Conservation (phyloP, 2,113 vertebrate genomes). For the Cyphomyrus plagiostoma region DNA sequence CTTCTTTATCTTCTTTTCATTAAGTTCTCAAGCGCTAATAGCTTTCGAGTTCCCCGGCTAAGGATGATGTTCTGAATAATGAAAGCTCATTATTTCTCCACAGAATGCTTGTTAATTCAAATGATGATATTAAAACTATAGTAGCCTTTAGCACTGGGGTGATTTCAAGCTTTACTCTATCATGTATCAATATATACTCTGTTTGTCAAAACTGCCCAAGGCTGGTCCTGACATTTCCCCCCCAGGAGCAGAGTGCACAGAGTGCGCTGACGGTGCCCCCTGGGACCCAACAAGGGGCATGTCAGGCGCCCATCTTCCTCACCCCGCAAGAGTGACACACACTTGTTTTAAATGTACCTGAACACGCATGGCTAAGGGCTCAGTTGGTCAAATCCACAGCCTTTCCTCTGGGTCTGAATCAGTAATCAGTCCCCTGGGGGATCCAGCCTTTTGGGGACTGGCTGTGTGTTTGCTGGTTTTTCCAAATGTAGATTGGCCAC, state of each 20-base stretch:
- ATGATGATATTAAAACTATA: constrained; percentile 99
- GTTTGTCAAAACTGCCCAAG: constrained; percentile 99
- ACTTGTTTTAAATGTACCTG: constrained; percentile 42
- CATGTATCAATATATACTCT: constrained; percentile 99
- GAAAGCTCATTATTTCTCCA: constrained; percentile 99
- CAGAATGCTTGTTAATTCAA: constrained; percentile 99
- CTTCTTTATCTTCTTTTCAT: constrained; percentile 99
- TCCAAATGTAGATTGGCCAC: not conserved
- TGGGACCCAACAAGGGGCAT: constrained; percentile 87
- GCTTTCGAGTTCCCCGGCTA: constrained; percentile 96
- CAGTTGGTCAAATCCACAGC: not conserved
- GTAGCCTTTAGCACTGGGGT: constrained; percentile 99
- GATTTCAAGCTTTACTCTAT: constrained; percentile 99
- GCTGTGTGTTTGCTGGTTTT: constrained; percentile 44
- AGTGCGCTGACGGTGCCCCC: constrained; percentile 94
- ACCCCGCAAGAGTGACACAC: constrained; percentile 38
- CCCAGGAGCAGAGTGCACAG: constrained; percentile 93
- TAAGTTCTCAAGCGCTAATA: constrained; percentile 99
- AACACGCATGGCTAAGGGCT: not conserved
- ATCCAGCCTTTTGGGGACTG: not conserved
- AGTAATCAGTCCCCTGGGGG: not conserved
- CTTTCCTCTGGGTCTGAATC: not conserved
- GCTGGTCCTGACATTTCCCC: constrained; percentile 99
- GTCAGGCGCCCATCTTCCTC: constrained; percentile 63
- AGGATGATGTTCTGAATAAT: constrained; percentile 99